These are phyloP conservation scores for Bos javanicus DNA, from an alignment of 2,113 vertebrate genomes.

Conservation along the genomic window DNA sequence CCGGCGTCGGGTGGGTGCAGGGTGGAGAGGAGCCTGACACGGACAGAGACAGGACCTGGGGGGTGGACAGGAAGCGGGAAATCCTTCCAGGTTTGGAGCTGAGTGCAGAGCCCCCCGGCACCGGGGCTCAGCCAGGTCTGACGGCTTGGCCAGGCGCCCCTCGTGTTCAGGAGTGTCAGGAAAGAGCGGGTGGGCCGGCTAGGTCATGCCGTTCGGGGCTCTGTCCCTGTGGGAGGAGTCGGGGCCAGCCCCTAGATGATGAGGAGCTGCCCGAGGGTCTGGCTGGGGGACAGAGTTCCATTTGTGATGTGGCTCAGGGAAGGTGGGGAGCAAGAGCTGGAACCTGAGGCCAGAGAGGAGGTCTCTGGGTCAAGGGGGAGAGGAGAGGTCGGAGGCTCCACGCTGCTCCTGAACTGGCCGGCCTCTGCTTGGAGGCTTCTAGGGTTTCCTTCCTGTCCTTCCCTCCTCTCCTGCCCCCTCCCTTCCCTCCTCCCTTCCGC, in stretches of 20 bases:
- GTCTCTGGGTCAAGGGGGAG: fast-evolving
- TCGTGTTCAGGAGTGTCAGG: fast-evolving
- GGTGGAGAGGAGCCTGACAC: fast-evolving
- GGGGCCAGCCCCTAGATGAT: fast-evolving
- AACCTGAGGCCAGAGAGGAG: neutral
- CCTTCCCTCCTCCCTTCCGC: fast-evolving
- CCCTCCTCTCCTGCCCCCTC: fast-evolving
- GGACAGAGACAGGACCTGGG: neutral
- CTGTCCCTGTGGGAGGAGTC: neutral
- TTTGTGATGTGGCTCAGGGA: neutral
- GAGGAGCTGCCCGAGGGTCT: neutral
- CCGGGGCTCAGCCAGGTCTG: fast-evolving
- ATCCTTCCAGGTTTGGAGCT: neutral
- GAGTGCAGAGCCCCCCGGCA: neutral
- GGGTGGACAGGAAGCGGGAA: neutral
- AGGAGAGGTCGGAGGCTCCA: fast-evolving
- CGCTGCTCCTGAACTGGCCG: fast-evolving
- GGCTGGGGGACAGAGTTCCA: neutral
- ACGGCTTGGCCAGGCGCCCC: fast-evolving
- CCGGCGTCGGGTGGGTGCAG: fast-evolving
- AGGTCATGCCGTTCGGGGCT: fast-evolving
- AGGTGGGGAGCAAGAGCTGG: neutral
- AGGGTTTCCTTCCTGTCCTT: neutral
- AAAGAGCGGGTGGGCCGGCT: neutral
- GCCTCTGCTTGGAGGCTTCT: neutral